Base-by-base conservation (phyloP, 1,140 invertebrate genomes). In the Pogonomyrmex barbatus region DNA sequence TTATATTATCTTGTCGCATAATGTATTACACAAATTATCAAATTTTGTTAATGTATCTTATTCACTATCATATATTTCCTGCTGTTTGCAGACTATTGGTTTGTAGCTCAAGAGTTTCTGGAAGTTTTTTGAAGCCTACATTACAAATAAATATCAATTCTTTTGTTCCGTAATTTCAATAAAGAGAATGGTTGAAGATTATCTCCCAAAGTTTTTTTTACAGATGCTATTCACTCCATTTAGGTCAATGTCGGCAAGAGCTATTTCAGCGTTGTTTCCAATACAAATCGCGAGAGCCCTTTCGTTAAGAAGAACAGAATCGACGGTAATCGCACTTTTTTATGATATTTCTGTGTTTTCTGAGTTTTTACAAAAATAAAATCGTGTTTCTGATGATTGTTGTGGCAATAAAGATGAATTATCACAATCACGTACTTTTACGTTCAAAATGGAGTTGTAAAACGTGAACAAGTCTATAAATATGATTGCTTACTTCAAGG, bases 241-340 rank as follows among this genome's bases (percentile, higher is more conserved):
- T 77, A 33, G 87, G 88, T 89, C 88, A 89, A 30, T 88, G 88
- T 82, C 76, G 45, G 5, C 65, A 17, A 79, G 39, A 77, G 50
- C 75, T 63, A 71, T 50, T 70, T 54, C 17, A 68, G 12, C 83
- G 70, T 82, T 54, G 60, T 89, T 89, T 78, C 56, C 56, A 50
- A 47, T 62, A 82, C 62, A 36, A 73, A 60, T 70, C 60, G 47
- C 67, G 58, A 39, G 42, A 76, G 47, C 81, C 81, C 75, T 88
- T 89, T 88, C 56, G 54, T 58, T 52, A 30, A 58, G 2, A 56
- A 14, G 36, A 83, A 83, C 70, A 45, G 54, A 60, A 76, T 83
- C 54, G 47, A 54, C 70, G 52, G 17, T 83, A 83, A 76, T 76
- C 45, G 45, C 68, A 76, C 2, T 54, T 62, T 62, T 36, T 81